These are phyloP conservation scores for Melanchra persicariae DNA, from an alignment of 2,888 invertebrate genomes.

Conservation along the genomic window DNA sequence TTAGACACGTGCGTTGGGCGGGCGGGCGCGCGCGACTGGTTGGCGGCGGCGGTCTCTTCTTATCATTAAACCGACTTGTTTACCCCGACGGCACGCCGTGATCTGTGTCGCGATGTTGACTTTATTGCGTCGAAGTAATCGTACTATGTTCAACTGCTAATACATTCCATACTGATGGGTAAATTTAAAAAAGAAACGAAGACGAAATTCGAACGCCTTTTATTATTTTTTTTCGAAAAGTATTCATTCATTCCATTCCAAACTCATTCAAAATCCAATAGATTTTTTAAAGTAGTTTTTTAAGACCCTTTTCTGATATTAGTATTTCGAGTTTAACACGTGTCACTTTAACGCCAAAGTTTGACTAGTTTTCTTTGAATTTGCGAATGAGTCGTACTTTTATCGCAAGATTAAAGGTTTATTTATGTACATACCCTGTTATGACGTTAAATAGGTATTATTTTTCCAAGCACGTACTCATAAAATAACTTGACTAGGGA, in stretches of 20 bases:
- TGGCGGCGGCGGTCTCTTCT: conserved; percentile 78
- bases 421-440: background rate
- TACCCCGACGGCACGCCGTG: conserved; percentile 80
- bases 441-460: background rate
- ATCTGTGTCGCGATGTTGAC: conserved; percentile 81
- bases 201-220: background rate
- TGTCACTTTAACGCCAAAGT: background rate
- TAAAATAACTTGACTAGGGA: conserved; percentile 26
- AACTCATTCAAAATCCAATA: background rate
- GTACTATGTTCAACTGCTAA: conserved; percentile 48
- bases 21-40: conserved; percentile 86
- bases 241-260: background rate
- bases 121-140: conserved; percentile 72
- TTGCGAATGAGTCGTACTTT: background rate
- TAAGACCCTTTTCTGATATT: background rate
- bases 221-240: background rate
- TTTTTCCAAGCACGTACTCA: conserved; percentile 26
- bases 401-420: background rate
- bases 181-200: conserved; percentile 6
- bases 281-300: no score
- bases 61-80: conserved; percentile 86
- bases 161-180: conserved; percentile 31
- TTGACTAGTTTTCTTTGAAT: background rate
- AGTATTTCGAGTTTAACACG: background rate
- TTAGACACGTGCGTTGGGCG: conserved; percentile 82